A percentile compares a stretch with the other conserved stretches of the same genome.
Evolutionary conservation across 2,888 invertebrate species (phyloP).

Genomic region (Drosophila antonietae): DNA sequence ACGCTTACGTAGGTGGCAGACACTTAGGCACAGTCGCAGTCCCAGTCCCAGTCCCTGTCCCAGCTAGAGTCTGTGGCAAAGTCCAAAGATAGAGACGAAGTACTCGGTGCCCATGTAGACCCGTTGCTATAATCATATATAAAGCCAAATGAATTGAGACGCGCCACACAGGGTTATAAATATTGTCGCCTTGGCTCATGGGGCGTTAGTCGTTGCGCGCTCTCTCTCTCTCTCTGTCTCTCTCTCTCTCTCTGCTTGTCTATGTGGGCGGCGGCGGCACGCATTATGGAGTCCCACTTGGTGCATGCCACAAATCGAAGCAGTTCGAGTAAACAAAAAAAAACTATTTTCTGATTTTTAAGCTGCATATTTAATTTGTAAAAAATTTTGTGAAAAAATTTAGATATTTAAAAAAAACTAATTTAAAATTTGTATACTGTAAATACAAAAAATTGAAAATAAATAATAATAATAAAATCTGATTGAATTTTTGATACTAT

Average conservation of each 20-base stretch:
- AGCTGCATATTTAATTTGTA: no score
- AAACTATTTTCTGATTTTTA: neutral
- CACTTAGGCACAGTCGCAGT: constrained; percentile 54
- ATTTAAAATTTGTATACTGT: no score
- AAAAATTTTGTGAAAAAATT: no score
- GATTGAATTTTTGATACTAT: no score
- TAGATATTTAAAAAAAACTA: no score
- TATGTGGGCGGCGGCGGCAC: constrained; percentile 63
- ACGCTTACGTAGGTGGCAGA: constrained; percentile 81
- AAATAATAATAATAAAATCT: no score
- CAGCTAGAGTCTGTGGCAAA: constrained; percentile 21
- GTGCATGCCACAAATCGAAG: constrained; percentile 45
- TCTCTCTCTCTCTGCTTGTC: constrained; percentile 4
- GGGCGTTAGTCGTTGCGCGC: constrained; percentile 45
- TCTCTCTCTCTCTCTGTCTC: neutral
- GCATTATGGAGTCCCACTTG: constrained; percentile 39
- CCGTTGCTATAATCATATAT: constrained; percentile 48
- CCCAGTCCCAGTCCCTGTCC: constrained; percentile 4
- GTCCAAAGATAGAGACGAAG: constrained; percentile 24
- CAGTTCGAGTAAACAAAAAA: constrained; percentile 7
- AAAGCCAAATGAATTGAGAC: constrained; percentile 76
- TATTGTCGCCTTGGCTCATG: constrained; percentile 67
- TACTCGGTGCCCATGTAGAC: constrained; percentile 1
- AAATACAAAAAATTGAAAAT: no score
- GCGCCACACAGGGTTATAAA: constrained; percentile 76